Conservation (phyloP, 2,113 vertebrate genomes). For the Phrynocephalus versicolor region DNA sequence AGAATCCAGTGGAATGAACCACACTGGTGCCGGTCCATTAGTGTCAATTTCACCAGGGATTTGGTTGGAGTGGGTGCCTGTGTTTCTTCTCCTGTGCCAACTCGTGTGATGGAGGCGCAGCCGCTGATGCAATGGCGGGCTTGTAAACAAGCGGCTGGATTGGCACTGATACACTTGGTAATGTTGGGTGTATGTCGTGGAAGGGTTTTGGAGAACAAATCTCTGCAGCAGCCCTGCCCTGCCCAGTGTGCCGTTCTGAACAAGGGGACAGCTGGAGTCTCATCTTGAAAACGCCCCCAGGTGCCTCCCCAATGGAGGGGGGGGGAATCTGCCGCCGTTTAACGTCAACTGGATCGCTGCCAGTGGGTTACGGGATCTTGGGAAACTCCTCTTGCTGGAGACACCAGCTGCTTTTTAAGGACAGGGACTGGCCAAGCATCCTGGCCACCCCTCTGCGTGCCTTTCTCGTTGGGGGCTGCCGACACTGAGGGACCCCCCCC, state of each 20-base stretch:
- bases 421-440: no score
- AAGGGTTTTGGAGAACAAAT: no score
- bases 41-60: no score
- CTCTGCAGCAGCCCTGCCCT: not conserved
- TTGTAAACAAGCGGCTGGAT: no score
- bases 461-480: accelerated
- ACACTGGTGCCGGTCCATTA: not conserved
- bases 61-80: no score
- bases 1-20: not conserved
- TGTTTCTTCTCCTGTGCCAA: no score
- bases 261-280: not conserved
- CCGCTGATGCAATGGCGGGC: no score
- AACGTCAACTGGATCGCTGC: not conserved
- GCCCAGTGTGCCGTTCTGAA: not conserved
- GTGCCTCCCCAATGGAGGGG: not conserved
- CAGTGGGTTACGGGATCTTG: not conserved
- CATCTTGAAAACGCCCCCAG: not conserved
- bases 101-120: no score
- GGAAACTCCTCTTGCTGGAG: not conserved
- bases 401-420: not conserved
- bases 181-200: no score
- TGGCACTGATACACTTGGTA: no score
- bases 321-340: not conserved
- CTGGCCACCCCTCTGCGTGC: not conserved
- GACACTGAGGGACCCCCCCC: accelerated